These are phyloP conservation scores for Lysiphlebus fabarum DNA, from an alignment of 1,140 invertebrate genomes.

Conservation along the genomic window DNA sequence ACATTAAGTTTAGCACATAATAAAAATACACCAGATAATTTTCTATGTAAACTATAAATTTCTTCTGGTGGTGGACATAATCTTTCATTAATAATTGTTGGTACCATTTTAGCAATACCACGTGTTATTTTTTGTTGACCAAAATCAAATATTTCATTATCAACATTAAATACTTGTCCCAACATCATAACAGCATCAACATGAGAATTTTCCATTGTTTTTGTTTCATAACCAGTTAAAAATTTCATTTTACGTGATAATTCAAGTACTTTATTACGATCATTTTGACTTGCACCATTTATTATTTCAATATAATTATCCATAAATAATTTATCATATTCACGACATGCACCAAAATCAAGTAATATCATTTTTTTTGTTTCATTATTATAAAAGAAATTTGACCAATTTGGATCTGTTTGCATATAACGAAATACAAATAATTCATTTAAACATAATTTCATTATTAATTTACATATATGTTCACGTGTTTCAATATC, in stretches of 20 bases:
- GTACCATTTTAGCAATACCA: conserved; percentile 62
- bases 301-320: no score
- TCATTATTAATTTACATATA: conserved; percentile 79
- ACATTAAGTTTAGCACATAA: conserved; percentile 89
- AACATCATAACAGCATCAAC: conserved; percentile 94
- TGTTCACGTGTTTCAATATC: conserved; percentile 74
- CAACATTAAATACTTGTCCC: conserved; percentile 82
- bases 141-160: conserved; percentile 82
- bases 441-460: conserved; percentile 84
- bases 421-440: conserved; percentile 59
- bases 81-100: conserved; percentile 90
- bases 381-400: no score
- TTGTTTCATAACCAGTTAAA: conserved; percentile 96
- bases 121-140: conserved; percentile 66
- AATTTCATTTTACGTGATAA: conserved; percentile 78
- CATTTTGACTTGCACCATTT: no score
- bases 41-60: conserved; percentile 96
- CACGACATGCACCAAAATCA: no score
- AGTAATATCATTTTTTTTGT: conserved; percentile 24
- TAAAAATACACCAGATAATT: conserved; percentile 95
- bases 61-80: conserved; percentile 97
- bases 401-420: conserved; percentile 60
- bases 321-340: no score
- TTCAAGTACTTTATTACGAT: no score
- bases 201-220: conserved; percentile 92